These are phyloP conservation scores for Heteromormyrus szaboi DNA, from an alignment of 2,797 vertebrate species.

Conservation along the genomic window DNA sequence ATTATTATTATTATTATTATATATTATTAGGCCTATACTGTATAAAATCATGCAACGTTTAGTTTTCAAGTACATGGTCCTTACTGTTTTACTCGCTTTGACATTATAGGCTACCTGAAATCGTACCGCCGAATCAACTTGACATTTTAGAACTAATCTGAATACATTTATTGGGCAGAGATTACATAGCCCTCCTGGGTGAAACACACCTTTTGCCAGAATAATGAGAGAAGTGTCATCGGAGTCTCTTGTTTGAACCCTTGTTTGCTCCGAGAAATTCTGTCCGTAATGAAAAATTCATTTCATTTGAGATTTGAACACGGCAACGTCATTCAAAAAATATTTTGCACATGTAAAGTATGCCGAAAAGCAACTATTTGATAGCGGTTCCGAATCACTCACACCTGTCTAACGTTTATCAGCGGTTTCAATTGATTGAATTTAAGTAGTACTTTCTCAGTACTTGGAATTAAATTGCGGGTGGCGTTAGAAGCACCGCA, in stretches of 20 bases:
- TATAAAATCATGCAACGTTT: neutral
- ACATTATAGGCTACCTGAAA: neutral
- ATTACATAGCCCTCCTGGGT: conserved; percentile 9
- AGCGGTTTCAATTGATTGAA: neutral
- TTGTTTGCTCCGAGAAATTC: conserved; percentile 2
- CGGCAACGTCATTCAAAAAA: neutral
- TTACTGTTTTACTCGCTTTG: neutral
- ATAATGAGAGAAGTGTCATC: neutral
- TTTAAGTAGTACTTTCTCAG: neutral
- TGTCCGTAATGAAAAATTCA: conserved; percentile 2
- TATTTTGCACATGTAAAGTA: neutral
- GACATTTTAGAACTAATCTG: conserved; percentile 22
- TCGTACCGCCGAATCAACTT: conserved; percentile 20
- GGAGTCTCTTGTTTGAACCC: neutral
- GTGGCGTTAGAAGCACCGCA: neutral
- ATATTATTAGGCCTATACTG: neutral
- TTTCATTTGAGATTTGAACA: conserved; percentile 5
- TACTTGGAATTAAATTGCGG: neutral
- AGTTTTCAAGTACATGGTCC: neutral
- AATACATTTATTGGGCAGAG: conserved; percentile 14
- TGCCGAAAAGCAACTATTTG: neutral
- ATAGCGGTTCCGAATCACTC: neutral
- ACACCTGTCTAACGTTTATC: neutral
- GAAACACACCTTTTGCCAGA: neutral
- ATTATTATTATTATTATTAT: neutral